Percentiles rank a stretch among this genome's conserved stretches.
Evolutionary conservation across 2,797 vertebrate genomes (phyloP).

Genomic region (Rhinella marina): DNA sequence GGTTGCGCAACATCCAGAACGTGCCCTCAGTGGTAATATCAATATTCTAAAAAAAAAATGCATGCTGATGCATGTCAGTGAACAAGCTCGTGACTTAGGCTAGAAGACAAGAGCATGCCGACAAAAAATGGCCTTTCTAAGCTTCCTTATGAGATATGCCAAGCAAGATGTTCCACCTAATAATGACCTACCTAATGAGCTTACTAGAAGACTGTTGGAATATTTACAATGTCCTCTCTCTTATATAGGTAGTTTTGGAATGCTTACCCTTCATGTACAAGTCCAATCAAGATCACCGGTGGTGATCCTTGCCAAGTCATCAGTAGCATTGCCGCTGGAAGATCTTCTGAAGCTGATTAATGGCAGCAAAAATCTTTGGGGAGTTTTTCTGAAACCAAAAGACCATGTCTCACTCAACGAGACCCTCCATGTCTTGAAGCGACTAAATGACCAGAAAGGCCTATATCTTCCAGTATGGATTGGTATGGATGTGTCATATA

Average conservation of each 20-base stretch:
- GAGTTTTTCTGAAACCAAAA: conserved; percentile 72
- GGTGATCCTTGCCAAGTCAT: conserved; percentile 61
- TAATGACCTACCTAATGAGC: neutral
- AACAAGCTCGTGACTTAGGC: too few species aligned
- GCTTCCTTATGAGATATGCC: too few species aligned
- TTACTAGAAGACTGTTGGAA: neutral
- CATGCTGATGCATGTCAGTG: neutral
- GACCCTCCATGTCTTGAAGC: conserved; percentile 71
- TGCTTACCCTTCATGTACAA: conserved; percentile 73
- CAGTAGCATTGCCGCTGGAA: conserved; percentile 65
- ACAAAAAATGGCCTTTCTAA: too few species aligned
- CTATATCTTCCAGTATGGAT: conserved; percentile 79
- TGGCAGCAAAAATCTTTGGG: conserved; percentile 67
- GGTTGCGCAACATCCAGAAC: neutral
- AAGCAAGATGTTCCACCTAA: too few species aligned
- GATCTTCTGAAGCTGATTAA: conserved; percentile 69
- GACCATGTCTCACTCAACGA: conserved; percentile 71
- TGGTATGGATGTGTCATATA: conserved; percentile 71
- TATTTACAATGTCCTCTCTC: neutral
- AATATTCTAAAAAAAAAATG: neutral
- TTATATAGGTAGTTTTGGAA: conserved; percentile 73
- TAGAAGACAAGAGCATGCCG: too few species aligned
- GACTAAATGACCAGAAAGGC: conserved; percentile 64
- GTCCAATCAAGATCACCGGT: conserved; percentile 66
- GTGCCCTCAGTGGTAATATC: neutral